A percentile compares a stretch with the other conserved stretches of the same genome.
Evolutionary conservation across 2,113 vertebrate species (phyloP).

Genomic region (Brachyhypopomus occidentalis): DNA sequence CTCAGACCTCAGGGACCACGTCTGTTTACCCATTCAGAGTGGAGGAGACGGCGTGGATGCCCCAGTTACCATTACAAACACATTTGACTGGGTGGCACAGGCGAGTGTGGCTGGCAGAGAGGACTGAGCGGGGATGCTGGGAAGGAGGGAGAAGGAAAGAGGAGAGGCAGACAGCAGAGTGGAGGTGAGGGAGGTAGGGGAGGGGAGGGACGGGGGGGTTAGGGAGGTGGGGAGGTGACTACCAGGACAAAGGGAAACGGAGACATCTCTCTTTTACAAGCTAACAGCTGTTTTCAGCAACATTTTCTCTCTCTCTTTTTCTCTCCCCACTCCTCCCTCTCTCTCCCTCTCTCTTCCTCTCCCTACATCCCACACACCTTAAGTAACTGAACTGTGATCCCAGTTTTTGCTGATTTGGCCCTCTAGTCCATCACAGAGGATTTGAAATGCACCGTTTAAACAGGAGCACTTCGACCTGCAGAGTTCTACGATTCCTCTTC

Average conservation of each 20-base stretch:
- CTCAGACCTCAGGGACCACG: too few species aligned
- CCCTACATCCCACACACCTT: too few species aligned
- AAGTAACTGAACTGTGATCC: too few species aligned
- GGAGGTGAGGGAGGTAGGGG: not conserved
- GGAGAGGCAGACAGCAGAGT: conserved; percentile 2
- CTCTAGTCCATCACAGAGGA: too few species aligned
- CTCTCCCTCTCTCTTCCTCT: not conserved
- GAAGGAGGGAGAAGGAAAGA: not conserved
- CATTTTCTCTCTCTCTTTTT: not conserved
- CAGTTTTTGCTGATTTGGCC: too few species aligned
- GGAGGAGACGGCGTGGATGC: conserved; percentile 23
- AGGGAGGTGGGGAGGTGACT: not conserved
- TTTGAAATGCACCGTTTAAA: too few species aligned
- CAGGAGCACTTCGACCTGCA: too few species aligned
- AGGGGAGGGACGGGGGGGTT: too few species aligned
- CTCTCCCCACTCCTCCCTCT: not conserved
- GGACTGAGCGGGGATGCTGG: not conserved
- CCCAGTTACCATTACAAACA: conserved; percentile 1
- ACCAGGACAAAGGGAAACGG: not conserved
- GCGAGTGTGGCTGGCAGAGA: conserved; percentile 2
- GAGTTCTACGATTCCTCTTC: too few species aligned
- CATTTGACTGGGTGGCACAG: not conserved
- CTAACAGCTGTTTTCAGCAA: not conserved
- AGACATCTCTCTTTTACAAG: not conserved
- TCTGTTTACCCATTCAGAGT: conserved; percentile 22